Evolutionary conservation across 2,113 vertebrate species (phyloP), one percentile per base, ranked within the genome.

Genomic region (Columba janthina): DNA sequence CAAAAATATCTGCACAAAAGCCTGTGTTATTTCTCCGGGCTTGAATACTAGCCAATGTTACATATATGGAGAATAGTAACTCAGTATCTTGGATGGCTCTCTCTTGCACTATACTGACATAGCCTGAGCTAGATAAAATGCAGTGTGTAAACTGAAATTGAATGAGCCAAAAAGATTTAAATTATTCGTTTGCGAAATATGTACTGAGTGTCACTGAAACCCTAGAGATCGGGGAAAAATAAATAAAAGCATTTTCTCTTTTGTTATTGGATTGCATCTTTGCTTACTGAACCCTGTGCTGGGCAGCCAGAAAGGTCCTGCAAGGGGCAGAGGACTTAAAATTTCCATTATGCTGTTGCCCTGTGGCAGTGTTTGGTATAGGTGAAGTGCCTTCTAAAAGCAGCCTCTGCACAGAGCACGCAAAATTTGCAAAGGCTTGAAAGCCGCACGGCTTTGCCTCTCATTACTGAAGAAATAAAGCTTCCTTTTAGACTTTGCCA

Each of bases 1-100:
- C 93, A 95, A 93, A 96, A 88, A 83, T 96, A 93, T 95, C 95
- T 95, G 48, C 89, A 93, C 86, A 92, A 97, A 96, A 93, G 80
- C 67, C 91, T 84, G 80, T 79, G 89, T 96, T 96, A 91, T 88
- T 75, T 94, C 80, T 96, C 84, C 3, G 6, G 56, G 60, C 69
- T 91, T 96, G 94, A 92, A 84, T 71, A 22, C 31, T 62, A 50
- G 94, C 94, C 95, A 96, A 6, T 26, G 15, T 87, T 96, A 80
- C 75, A 64, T 95, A 56, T 53, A 89, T 72, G 85, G 82, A 79
- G 40, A 89, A 91, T 32, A 94, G 53, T 21, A 36, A n/a, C 88
- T 56, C 69, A 22, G 73, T 94, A 77, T 94, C 74, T 96, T 61
- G 62, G 66, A 72, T 61, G 83, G 51, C 29, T 73, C 9, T 69